These are phyloP conservation scores for Hippoglossus hippoglossus DNA, from an alignment of 2,797 vertebrate genomes.

Conservation along the genomic window DNA sequence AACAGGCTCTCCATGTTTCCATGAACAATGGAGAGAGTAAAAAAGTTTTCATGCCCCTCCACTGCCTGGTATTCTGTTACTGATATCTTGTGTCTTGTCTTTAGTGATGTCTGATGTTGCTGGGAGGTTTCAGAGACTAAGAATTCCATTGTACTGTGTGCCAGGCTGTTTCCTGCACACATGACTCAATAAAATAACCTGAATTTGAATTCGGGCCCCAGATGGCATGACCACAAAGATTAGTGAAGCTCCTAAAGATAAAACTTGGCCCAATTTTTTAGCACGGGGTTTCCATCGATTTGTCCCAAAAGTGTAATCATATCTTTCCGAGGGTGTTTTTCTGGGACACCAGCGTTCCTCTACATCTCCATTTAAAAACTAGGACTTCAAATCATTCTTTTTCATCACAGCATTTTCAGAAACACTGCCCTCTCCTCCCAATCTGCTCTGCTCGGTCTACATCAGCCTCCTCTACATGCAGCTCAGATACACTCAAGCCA, in stretches of 20 bases:
- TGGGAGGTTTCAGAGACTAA: neutral
- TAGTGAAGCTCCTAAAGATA: too few relatives aligned
- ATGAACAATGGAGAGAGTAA: too few relatives aligned
- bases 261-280: neutral
- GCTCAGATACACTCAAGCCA: conserved; percentile 66
- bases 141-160: neutral
- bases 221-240: neutral
- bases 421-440: conserved; percentile 16
- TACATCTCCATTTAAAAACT: conserved; percentile 4
- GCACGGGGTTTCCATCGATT: conserved; percentile 53
- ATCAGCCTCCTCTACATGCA: conserved; percentile 67
- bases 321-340: neutral
- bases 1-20: too few relatives aligned
- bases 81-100: too few relatives aligned
- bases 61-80: too few relatives aligned
- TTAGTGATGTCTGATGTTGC: neutral
- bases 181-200: neutral
- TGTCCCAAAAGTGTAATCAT: neutral
- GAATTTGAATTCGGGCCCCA: neutral
- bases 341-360: conserved; percentile 10
- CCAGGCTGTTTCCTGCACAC: neutral
- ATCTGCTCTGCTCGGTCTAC: conserved; percentile 19
- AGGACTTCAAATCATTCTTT: too few relatives aligned
- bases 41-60: too few relatives aligned
- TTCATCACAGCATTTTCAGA: neutral